Conservation (phyloP, 53 echinoderm and acorn worm species). For the Stichopus horrens region DNA sequence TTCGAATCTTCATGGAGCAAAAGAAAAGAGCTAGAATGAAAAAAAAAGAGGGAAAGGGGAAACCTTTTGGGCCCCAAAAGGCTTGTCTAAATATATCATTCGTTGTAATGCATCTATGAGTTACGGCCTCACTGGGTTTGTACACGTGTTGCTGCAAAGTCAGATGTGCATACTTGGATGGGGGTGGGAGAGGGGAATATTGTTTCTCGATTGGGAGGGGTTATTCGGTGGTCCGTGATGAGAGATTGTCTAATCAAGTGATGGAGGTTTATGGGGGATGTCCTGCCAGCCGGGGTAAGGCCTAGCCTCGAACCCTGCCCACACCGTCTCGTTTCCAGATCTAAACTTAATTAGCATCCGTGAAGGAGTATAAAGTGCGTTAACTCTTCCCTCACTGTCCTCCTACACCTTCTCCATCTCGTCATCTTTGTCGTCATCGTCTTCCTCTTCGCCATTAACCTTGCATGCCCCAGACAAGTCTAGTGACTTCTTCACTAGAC, state of each 20-base stretch:
- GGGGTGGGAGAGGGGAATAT: conserved; percentile 19
- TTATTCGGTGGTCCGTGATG: background rate
- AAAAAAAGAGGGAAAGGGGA: background rate
- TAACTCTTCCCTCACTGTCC: too few relatives aligned
- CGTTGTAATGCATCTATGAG: conserved; percentile 40
- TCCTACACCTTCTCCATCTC: too few relatives aligned
- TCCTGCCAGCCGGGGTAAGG: too few relatives aligned
- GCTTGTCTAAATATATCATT: conserved; percentile 27
- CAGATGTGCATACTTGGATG: conserved; percentile 34
- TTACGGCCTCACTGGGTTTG: conserved; percentile 25
- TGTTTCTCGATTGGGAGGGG: background rate
- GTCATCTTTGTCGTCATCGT: too few relatives aligned
- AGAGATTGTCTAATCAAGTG: too few relatives aligned
- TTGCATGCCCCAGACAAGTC: conserved; percentile 48
- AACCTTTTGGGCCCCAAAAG: conserved; percentile 8
- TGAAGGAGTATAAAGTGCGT: too few relatives aligned
- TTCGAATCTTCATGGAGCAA: background rate
- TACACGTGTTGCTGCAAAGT: conserved; percentile 31
- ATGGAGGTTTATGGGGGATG: too few relatives aligned
- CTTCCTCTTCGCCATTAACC: conserved; percentile 21
- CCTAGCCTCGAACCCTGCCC: too few relatives aligned
- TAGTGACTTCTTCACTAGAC: conserved; percentile 39
- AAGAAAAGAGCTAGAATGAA: background rate
- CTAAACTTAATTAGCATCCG: too few relatives aligned
- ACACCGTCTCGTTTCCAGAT: too few relatives aligned